Evolutionary conservation across 2,888 invertebrate genomes (phyloP).

Genomic region (Criorhina ranunculi): DNA sequence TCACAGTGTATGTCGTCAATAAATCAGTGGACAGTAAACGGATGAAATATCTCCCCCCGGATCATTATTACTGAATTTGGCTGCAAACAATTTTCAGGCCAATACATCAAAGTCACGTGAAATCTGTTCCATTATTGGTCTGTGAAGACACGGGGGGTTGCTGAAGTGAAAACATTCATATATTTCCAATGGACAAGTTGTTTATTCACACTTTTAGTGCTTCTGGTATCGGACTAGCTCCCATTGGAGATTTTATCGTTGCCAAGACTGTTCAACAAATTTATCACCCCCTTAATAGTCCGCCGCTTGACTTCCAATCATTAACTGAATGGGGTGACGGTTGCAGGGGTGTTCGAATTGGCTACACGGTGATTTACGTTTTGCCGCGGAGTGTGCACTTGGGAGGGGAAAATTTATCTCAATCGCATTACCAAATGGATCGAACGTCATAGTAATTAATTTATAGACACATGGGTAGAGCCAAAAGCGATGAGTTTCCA

Average conservation of each 20-base stretch:
- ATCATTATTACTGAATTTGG: slow-evolving; percentile 4
- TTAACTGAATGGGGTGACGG: slow-evolving; percentile 4
- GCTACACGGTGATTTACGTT: not conserved
- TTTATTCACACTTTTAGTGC: slow-evolving; percentile 28
- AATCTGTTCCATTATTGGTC: slow-evolving; percentile 41
- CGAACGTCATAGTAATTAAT: slow-evolving; percentile 62
- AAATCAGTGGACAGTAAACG: slow-evolving; percentile 28
- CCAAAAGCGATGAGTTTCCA: slow-evolving; percentile 10
- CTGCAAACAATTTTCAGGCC: slow-evolving; percentile 6
- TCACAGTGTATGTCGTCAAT: slow-evolving; percentile 23
- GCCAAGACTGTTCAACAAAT: slow-evolving; percentile 41
- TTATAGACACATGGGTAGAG: slow-evolving; percentile 47
- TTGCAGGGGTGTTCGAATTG: not conserved
- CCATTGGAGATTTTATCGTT: slow-evolving; percentile 1
- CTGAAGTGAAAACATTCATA: not conserved
- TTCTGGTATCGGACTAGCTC: not conserved
- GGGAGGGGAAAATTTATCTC: slow-evolving; percentile 45
- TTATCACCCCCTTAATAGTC: slow-evolving; percentile 35
- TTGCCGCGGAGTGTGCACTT: slow-evolving; percentile 3
- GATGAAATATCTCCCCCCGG: not conserved
- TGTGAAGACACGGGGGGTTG: not conserved
- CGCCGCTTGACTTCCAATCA: slow-evolving; percentile 43
- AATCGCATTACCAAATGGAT: slow-evolving; percentile 57
- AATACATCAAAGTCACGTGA: slow-evolving; percentile 58
- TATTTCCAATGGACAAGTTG: slow-evolving; percentile 30